Conservation (phyloP, 2,797 vertebrate genomes). For the Melanotaenia nigrans region DNA sequence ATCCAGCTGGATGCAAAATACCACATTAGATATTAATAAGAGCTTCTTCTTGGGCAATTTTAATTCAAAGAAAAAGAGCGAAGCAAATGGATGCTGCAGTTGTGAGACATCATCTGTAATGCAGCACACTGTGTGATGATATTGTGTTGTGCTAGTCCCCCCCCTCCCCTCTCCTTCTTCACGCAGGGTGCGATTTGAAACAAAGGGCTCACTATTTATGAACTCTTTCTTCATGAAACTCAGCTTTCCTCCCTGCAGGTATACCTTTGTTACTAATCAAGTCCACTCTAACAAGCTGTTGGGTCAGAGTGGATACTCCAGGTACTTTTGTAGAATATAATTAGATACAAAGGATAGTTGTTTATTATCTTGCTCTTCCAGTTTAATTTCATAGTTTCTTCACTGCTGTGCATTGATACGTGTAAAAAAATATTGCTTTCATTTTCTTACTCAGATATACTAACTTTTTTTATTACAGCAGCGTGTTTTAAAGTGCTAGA, state of each 20-base stretch:
- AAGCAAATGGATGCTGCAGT: not conserved
- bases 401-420: not conserved
- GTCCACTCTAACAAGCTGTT: constrained; percentile 17
- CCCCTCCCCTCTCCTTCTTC: not conserved
- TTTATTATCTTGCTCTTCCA: constrained; percentile 12
- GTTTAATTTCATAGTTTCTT: constrained; percentile 7
- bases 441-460: constrained; percentile 21
- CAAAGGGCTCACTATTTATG: constrained; percentile 59
- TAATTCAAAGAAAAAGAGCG: constrained; percentile 3
- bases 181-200: constrained; percentile 29
- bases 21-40: constrained; percentile 12
- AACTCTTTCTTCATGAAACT: constrained; percentile 44
- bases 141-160: constrained; percentile 19
- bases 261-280: constrained; percentile 10
- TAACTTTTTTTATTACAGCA: not conserved
- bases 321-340: constrained; percentile 23
- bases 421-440: not conserved
- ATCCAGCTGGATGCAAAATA: not conserved
- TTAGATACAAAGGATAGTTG: constrained; percentile 6
- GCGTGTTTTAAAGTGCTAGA: not conserved
- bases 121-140: constrained; percentile 15
- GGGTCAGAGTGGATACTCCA: constrained; percentile 16
- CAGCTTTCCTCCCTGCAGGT: constrained; percentile 37
- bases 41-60: not conserved
- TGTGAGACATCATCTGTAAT: constrained; percentile 37